A percentile compares a stretch with the other conserved stretches of the same genome.
Evolutionary conservation across 53 echinoderm and acorn worm genomes (phyloP).

Genomic region (Echinarachnius parma): DNA sequence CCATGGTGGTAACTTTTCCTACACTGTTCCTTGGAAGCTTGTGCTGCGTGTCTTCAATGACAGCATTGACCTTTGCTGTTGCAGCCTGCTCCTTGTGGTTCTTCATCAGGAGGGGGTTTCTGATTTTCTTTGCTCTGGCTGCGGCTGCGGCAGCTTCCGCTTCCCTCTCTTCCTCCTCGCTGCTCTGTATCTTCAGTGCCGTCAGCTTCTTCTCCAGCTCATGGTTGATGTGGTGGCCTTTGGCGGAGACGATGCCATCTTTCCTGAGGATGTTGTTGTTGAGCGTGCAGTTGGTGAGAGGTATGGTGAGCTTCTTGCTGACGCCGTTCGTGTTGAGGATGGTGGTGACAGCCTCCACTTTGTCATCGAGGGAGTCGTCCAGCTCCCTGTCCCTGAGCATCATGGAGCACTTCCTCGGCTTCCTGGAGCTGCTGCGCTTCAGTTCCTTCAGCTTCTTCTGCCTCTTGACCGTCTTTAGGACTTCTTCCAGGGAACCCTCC

Average conservation of each 20-base stretch:
- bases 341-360: slow-evolving; percentile 4
- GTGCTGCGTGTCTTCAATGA: too few relatives aligned
- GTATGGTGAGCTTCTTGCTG: slow-evolving; percentile 45
- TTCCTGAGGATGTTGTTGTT: slow-evolving; percentile 49
- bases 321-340: slow-evolving; percentile 31
- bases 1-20: not conserved
- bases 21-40: too few relatives aligned
- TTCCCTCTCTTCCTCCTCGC: slow-evolving; percentile 9
- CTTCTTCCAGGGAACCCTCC: slow-evolving; percentile 34
- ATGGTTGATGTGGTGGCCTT: slow-evolving; percentile 31
- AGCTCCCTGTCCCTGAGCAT: slow-evolving; percentile 38
- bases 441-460: slow-evolving; percentile 38
- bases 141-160: slow-evolving; percentile 1
- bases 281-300: slow-evolving; percentile 35
- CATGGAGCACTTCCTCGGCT: slow-evolving; percentile 33
- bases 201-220: slow-evolving; percentile 25
- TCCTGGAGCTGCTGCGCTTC: slow-evolving; percentile 24
- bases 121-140: slow-evolving; percentile 8
- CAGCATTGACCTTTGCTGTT: not conserved
- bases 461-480: slow-evolving; percentile 41
- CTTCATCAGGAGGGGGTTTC: slow-evolving; percentile 20
- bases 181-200: slow-evolving; percentile 33
- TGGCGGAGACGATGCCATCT: slow-evolving; percentile 28
- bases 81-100: slow-evolving; percentile 27
- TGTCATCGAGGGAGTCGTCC: slow-evolving; percentile 15